Conservation (phyloP, 2,797 vertebrate species). For the Periophthalmus magnuspinnatus region DNA sequence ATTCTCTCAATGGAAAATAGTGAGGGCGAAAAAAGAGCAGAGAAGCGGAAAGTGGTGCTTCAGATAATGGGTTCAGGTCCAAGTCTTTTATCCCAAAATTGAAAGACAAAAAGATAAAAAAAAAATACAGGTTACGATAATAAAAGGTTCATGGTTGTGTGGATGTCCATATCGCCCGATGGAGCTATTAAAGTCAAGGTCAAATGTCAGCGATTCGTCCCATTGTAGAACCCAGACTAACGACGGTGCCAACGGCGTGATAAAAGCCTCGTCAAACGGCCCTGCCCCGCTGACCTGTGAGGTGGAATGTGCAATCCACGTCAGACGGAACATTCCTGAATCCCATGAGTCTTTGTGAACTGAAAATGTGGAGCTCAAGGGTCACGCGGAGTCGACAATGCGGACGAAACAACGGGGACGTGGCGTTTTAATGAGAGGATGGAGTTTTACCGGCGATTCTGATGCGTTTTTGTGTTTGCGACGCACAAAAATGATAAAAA, state of each 20-base stretch:
- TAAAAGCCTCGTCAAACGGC: conserved; percentile 11
- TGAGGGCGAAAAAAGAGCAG: conserved; percentile 14
- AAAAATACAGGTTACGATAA: conserved; percentile 12
- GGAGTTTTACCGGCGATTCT: too few species aligned
- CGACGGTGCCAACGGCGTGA: conserved; percentile 11
- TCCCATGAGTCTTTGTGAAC: conserved; percentile 30
- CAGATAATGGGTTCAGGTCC: conserved; percentile 21
- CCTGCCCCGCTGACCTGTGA: conserved; percentile 23
- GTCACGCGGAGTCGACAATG: conserved; percentile 14
- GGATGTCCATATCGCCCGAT: conserved; percentile 11
- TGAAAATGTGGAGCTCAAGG: conserved; percentile 42
- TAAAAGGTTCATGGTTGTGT: conserved; percentile 20
- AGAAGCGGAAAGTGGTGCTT: conserved; percentile 10
- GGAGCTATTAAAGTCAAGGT: conserved; percentile 18
- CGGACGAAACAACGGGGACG: background rate
- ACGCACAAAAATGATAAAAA: too few species aligned
- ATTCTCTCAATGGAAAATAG: conserved; percentile 23
- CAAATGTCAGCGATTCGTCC: background rate
- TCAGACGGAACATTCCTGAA: conserved; percentile 12
- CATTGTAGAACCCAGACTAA: conserved; percentile 16
- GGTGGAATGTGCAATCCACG: conserved; percentile 33
- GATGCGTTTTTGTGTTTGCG: background rate
- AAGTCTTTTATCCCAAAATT: conserved; percentile 2
- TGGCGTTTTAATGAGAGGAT: too few species aligned
- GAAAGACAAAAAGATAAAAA: conserved; percentile 5